Evolutionary conservation across 2,797 vertebrate species (phyloP).

Genomic region (Gila robusta): DNA sequence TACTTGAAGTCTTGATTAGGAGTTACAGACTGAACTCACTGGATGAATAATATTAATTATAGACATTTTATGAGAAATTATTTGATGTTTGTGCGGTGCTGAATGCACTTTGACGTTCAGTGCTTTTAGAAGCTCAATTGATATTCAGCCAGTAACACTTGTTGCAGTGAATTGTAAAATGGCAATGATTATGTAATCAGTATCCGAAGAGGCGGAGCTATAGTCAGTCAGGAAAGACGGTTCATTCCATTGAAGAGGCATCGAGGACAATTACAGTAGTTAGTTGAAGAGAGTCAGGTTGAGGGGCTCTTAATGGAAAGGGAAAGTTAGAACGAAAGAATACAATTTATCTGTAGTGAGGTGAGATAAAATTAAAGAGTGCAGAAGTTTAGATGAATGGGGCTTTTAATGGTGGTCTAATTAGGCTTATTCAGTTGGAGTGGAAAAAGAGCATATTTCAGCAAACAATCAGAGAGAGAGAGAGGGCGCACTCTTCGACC

Average conservation of each 20-base stretch:
- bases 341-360: conserved; percentile 24
- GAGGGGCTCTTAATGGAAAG: conserved; percentile 24
- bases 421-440: conserved; percentile 55
- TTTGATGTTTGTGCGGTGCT: background rate
- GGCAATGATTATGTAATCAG: conserved; percentile 31
- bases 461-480: conserved; percentile 54
- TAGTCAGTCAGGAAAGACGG: background rate
- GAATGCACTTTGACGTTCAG: background rate
- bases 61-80: background rate
- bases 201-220: background rate
- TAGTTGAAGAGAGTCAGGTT: conserved; percentile 43
- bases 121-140: conserved; percentile 8
- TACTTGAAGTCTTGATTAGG: conserved; percentile 2
- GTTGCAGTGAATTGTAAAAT: conserved; percentile 17
- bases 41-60: background rate
- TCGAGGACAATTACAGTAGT: conserved; percentile 38
- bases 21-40: background rate
- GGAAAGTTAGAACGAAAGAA: conserved; percentile 37
- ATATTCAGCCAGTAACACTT: conserved; percentile 1
- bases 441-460: conserved; percentile 55
- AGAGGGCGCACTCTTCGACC: conserved; percentile 45
- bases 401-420: conserved; percentile 54
- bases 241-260: conserved; percentile 16
- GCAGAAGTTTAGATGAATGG: conserved; percentile 39
- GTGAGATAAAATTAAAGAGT: conserved; percentile 48